Evolutionary conservation across 2,888 invertebrate genomes (phyloP), one percentile per base, ranked within the genome.

Genomic region (Gerris lacustris): DNA sequence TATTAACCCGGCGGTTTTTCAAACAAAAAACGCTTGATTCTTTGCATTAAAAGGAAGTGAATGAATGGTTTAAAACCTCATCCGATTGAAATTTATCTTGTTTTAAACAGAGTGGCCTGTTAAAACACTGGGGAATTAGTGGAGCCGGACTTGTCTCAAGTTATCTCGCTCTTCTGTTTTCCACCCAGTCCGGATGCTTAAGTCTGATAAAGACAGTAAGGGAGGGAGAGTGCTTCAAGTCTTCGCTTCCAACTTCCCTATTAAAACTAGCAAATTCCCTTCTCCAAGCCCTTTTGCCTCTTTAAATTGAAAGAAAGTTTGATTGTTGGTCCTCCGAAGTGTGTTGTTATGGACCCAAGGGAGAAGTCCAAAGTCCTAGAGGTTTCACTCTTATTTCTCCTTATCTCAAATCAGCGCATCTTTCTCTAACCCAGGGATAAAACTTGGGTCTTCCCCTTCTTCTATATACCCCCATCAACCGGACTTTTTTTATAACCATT

Each of bases 191-290:
- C 9, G 55, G 55, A 15, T 55, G 55, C 15, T 55, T 5, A 55
- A 55, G 55, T 55, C 55, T 55, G 55, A 55, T 55, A 55, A 55
- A 55, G 55, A 55, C 55, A 55, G 55, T 55, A 55, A 55, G 55
- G 55, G 55, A 55, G 15, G 55, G 55, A 55, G 5, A 55, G 55
- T 11, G 9, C 15, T 31, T 31, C 31, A 31, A 31, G 31, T 31
- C 31, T 31, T 31, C 31, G 2, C 31, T 15, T 55, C 55, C 55
- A 15, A 55, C 55, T 55, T 55, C 11, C 9, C 55, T 9, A 55
- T 55, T 55, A 9, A 55, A 55, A 55, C 55, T 55, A 55, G 15
- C 9, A 55, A 11, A 9, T 55, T 55, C 55, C 31, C 31, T 31
- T 31, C 31, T 31, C 31, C 31, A 4, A 31, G 31, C 31, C 31